A percentile compares a stretch with the other conserved stretches of the same genome.
These are phyloP conservation scores for Catharus fuscescens DNA, from an alignment of 2,113 vertebrate species.

Conservation along the genomic window DNA sequence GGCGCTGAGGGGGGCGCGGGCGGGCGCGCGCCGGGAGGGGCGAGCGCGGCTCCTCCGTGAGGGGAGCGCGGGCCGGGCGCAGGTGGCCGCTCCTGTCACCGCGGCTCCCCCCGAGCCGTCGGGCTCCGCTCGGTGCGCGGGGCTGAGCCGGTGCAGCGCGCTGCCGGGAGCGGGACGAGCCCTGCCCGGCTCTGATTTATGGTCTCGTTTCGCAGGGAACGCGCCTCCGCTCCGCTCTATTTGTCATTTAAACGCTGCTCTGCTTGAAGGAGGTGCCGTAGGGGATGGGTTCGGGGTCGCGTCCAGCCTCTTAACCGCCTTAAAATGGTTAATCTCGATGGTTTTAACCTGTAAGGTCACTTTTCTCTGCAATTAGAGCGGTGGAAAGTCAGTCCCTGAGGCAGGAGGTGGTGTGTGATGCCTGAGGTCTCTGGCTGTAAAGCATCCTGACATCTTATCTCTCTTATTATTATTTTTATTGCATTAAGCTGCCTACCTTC, in stretches of 20 bases:
- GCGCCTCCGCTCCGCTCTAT: background rate
- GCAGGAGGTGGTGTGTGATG: background rate
- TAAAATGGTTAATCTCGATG: background rate
- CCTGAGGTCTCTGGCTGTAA: background rate
- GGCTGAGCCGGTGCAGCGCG: background rate
- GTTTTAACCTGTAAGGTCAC: background rate
- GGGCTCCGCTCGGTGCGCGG: background rate
- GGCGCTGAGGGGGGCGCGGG: background rate
- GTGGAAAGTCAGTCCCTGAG: background rate
- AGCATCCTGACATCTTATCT: background rate
- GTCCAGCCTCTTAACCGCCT: background rate
- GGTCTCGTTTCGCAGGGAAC: background rate
- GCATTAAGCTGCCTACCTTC: background rate
- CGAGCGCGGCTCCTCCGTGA: background rate
- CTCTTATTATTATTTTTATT: background rate
- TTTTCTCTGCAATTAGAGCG: background rate
- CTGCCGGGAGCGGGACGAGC: background rate
- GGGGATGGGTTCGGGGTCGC: background rate
- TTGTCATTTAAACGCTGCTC: background rate
- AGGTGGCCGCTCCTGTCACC: background rate
- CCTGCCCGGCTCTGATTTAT: background rate
- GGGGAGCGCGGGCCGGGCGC: background rate
- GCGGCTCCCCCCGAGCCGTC: rapidly evolving
- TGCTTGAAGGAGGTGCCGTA: background rate
- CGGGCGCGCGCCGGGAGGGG: background rate